These are phyloP conservation scores for Alligator sinensis DNA, from an alignment of 2,113 vertebrate genomes.

Conservation along the genomic window DNA sequence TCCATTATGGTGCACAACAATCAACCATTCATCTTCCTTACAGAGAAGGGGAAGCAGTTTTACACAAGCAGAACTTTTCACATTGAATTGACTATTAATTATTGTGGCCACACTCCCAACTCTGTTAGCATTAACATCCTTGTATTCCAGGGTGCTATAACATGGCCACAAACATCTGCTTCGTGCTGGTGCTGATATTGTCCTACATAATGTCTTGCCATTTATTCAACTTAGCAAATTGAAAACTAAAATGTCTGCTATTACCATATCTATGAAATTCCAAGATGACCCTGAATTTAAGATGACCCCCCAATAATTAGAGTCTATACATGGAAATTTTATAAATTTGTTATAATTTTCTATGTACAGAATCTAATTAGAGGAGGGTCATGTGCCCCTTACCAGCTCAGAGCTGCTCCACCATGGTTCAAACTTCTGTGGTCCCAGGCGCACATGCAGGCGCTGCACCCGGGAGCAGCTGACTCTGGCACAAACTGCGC, in stretches of 20 bases:
- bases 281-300: no score
- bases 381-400: no score
- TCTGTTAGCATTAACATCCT: not conserved
- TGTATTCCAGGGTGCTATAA: constrained; percentile 22
- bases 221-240: constrained; percentile 38
- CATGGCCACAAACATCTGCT: constrained; percentile 35
- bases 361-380: no score
- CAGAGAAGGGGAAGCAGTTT: not conserved
- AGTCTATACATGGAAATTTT: no score
- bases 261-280: not conserved
- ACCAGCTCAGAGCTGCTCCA: no score
- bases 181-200: constrained; percentile 23
- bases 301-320: no score
- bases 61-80: constrained; percentile 45
- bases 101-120: constrained; percentile 33
- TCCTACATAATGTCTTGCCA: constrained; percentile 1
- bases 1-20: constrained; percentile 38
- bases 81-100: constrained; percentile 53
- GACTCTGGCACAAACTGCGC: no score
- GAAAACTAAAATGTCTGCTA: not conserved
- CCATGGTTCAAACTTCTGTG: no score
- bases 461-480: no score
- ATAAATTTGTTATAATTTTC: no score
- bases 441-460: no score
- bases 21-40: constrained; percentile 34